Percentiles rank a stretch among this genome's conserved stretches.
Conservation (phyloP, 2,113 vertebrate genomes). For the Pongo abelii region DNA sequence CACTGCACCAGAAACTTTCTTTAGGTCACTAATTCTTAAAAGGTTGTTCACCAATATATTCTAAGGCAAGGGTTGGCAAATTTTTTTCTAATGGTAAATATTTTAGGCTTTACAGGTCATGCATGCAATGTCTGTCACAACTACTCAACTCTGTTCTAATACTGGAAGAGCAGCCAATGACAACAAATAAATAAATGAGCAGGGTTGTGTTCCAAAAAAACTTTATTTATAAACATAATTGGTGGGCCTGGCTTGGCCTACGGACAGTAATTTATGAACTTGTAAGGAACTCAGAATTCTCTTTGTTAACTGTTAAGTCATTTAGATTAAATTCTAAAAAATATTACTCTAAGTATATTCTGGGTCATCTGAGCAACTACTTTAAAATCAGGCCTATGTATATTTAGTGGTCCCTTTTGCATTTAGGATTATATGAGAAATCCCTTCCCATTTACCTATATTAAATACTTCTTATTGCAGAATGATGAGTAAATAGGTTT, state of each 20-base stretch:
- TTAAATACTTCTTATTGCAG: neutral
- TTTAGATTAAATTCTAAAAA: neutral
- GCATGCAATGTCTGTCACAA: neutral
- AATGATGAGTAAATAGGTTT: neutral
- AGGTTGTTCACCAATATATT: neutral
- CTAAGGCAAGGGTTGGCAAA: neutral
- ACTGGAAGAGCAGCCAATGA: neutral
- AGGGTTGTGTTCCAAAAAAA: neutral
- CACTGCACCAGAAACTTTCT: neutral
- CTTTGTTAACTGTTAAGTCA: neutral
- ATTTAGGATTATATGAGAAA: neutral
- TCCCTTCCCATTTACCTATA: neutral
- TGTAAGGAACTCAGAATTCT: slow-evolving; percentile 9
- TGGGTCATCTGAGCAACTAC: neutral
- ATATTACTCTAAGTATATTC: neutral
- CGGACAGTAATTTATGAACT: neutral
- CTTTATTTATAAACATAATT: neutral
- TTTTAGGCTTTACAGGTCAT: neutral
- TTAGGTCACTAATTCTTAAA: neutral
- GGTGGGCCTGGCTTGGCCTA: neutral
- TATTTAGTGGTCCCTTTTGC: neutral
- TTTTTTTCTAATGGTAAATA: slow-evolving; percentile 26
- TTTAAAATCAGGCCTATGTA: neutral
- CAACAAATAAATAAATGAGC: neutral
- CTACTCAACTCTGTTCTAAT: neutral